Conservation (phyloP, 2,113 vertebrate genomes). For the Sinocyclocheilus grahami region DNA sequence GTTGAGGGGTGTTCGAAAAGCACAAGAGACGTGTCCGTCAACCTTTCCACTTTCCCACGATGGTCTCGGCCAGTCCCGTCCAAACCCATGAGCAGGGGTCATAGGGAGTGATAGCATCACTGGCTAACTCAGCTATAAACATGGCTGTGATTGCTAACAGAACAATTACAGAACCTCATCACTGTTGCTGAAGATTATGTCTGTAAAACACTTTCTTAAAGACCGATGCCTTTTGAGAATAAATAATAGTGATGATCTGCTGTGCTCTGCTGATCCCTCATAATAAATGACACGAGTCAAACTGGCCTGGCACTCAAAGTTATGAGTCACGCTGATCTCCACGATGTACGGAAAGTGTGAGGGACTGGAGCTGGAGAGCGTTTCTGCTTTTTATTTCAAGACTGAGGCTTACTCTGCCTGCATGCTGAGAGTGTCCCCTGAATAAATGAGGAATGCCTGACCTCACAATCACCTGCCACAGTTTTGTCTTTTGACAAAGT, state of each 20-base stretch:
- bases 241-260: background rate
- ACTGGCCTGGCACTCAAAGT: background rate
- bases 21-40: background rate
- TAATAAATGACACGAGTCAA: slow-evolving; percentile 23
- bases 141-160: too few species aligned
- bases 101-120: slow-evolving; percentile 8
- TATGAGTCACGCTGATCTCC: background rate
- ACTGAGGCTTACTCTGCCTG: slow-evolving; percentile 27
- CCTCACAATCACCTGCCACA: slow-evolving; percentile 19
- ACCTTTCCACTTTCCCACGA: slow-evolving; percentile 32
- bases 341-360: slow-evolving; percentile 5
- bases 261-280: background rate
- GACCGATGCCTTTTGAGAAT: background rate
- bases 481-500: slow-evolving; percentile 29
- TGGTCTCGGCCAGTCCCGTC: background rate
- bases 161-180: background rate
- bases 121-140: background rate
- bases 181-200: background rate
- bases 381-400: slow-evolving; percentile 47
- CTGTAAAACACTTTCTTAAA: background rate
- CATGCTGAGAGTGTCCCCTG: slow-evolving; percentile 1
- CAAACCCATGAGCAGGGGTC: slow-evolving; percentile 15
- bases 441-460: slow-evolving; percentile 22
- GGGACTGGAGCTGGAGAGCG: slow-evolving; percentile 4
- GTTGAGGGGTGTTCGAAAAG: background rate